A percentile compares a stretch with the other conserved stretches of the same genome.
Evolutionary conservation across 2,113 vertebrate genomes (phyloP).

Genomic region (Forbesichthys papilliferus): DNA sequence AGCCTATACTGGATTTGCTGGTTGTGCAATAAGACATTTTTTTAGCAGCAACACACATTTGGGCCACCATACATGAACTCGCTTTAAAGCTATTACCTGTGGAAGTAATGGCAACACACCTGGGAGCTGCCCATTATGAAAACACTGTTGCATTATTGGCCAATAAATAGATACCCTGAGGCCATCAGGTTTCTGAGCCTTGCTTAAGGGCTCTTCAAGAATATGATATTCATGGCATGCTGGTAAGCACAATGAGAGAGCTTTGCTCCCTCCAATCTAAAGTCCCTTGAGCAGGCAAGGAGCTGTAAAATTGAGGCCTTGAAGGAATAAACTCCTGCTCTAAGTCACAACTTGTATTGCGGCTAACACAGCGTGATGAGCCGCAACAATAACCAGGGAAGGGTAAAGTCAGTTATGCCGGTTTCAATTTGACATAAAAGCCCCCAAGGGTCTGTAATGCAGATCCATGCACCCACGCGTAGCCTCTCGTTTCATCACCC

Average conservation of each 20-base stretch:
- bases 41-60: no score
- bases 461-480: conserved; percentile 10
- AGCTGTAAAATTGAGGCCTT: conserved; percentile 53
- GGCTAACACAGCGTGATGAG: conserved; percentile 63
- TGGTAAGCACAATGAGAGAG: conserved; percentile 29
- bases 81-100: conserved; percentile 8
- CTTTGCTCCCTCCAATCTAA: conserved; percentile 58
- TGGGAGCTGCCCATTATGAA: conserved; percentile 25
- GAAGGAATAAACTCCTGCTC: conserved; percentile 67
- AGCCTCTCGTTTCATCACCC: conserved; percentile 48
- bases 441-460: conserved; percentile 57
- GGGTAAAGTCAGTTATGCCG: conserved; percentile 51
- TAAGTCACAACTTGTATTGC: conserved; percentile 69
- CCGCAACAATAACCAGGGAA: conserved; percentile 52
- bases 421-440: conserved; percentile 60
- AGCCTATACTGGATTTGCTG: no score
- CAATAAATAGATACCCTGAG: conserved; percentile 6
- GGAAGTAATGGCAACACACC: conserved; percentile 23
- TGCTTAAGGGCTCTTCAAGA: conserved; percentile 45
- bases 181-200: conserved; percentile 28
- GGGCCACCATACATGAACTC: not conserved
- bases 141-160: conserved; percentile 32
- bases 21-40: no score
- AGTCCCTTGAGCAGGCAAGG: conserved; percentile 44
- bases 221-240: conserved; percentile 41